Conservation (phyloP, 2,797 vertebrate genomes). For the Paramormyrops hopkinsi region DNA sequence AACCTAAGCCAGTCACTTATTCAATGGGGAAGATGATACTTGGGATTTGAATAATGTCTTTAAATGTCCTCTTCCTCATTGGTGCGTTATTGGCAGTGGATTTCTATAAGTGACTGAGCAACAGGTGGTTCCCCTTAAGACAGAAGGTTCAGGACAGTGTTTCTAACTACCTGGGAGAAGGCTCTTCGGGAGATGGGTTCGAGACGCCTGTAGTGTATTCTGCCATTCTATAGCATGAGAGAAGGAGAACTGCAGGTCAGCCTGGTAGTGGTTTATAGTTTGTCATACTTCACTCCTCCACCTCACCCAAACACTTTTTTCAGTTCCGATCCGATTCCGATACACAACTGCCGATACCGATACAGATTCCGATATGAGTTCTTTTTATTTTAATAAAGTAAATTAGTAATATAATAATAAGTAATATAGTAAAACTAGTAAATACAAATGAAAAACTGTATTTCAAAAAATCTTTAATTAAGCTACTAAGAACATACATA, state of each 20-base stretch:
- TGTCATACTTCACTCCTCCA: not conserved
- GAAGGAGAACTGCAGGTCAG: slow-evolving; percentile 44
- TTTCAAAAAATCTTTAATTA: not conserved
- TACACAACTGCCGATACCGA: not conserved
- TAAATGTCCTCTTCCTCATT: not conserved
- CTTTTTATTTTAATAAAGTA: not conserved
- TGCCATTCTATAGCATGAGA: slow-evolving; percentile 33
- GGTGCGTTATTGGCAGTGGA: not conserved
- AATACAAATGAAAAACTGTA: not conserved
- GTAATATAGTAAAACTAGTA: not conserved
- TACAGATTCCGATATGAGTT: not conserved
- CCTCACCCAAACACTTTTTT: not conserved
- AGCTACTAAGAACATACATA: not conserved
- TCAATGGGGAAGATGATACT: not conserved
- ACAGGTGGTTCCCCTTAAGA: not conserved
- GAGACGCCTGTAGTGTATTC: not conserved
- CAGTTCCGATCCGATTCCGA: not conserved
- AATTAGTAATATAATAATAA: not conserved
- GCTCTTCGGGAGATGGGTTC: not conserved
- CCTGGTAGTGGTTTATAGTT: slow-evolving; percentile 63
- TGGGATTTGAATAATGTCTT: not conserved
- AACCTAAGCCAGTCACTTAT: not conserved
- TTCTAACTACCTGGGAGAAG: slow-evolving; percentile 3
- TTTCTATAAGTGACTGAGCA: not conserved
- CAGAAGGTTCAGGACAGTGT: not conserved